Evolutionary conservation across 2,113 vertebrate species (phyloP), one percentile per base, ranked within the genome.

Genomic region (Herpailurus yagouaroundi): DNA sequence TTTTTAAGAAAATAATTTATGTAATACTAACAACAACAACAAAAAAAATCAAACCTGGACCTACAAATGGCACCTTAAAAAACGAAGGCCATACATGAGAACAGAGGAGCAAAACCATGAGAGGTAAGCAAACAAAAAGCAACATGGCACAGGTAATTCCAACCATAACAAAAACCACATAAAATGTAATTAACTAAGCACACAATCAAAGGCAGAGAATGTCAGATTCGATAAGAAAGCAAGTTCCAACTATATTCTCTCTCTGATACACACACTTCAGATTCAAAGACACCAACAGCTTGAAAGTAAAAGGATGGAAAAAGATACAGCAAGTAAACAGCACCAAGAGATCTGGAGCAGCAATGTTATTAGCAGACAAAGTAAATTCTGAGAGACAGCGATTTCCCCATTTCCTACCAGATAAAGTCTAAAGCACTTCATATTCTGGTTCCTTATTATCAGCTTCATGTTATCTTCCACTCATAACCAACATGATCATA

Each of bases 371-470:
- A 80, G 7, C n/a, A 85, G 11, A 69, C 64, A 73, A 74, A 90
- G 33, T 23, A 73, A 81, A 82, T 86, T 85, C 55, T 38, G 36
- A 89, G 50, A 48, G 33, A 69, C 1, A 93, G 11, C 86, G 36
- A 73, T 21, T 82, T 8, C 5, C 7, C 4, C 36, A 57, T 31
- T 64, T 74, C 31, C 38, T 91, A 57, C 1, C 79, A 14, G 10
- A 80, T 45, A 95, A 95, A 89, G 36, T 27, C 50, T 88, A 63
- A 90, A 91, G 84, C 33, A 76, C 57, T 85, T 90, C 50, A 82
- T 94, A 73, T 95, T 64, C 15, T 81, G 33, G 7, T 8, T 31
- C 38, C 2, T 82, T 38, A 50, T 60, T 66, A 84, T 29, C 29
- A 85, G 77, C 4, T 91, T 80, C 69, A 84, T 73, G 33, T 31